These are phyloP conservation scores for Drosophila nr. perissopoda DNA, from an alignment of 2,888 invertebrate genomes.

Conservation along the genomic window DNA sequence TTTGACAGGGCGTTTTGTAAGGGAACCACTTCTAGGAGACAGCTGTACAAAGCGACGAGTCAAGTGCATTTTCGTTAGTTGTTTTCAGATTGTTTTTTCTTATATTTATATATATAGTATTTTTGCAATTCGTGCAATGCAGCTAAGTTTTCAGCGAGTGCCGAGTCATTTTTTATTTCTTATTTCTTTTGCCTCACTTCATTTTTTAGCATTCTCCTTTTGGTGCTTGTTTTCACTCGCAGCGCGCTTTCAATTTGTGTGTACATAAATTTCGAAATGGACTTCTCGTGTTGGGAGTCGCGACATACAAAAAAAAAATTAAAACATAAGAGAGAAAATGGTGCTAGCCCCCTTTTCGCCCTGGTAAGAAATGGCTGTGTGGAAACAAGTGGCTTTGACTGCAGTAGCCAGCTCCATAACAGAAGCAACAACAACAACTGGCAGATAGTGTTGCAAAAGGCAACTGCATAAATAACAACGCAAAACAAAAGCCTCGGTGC, in stretches of 20 bases:
- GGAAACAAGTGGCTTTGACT: conserved; percentile 62
- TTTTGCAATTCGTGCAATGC: conserved; percentile 62
- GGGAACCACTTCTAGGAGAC: conserved; percentile 17
- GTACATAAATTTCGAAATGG: conserved; percentile 80
- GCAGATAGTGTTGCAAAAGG: conserved; percentile 55
- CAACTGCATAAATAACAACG: conserved; percentile 70
- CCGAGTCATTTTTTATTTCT: conserved; percentile 16
- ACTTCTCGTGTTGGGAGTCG: conserved; percentile 72
- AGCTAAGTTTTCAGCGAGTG: conserved; percentile 39
- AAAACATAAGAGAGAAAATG: conserved; percentile 38
- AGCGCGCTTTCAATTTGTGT: conserved; percentile 73
- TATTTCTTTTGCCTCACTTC: conserved; percentile 15
- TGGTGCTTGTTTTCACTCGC: conserved; percentile 38
- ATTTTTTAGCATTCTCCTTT: conserved; percentile 18
- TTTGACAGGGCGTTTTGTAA: conserved; percentile 47
- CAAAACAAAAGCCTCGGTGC: conserved; percentile 48
- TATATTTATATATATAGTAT: conserved; percentile 15
- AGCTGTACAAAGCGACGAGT: conserved; percentile 26
- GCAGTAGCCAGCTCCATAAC: conserved; percentile 25
- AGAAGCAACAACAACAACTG: conserved; percentile 26
- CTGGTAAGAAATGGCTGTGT: conserved; percentile 51
- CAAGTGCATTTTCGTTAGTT: conserved; percentile 51
- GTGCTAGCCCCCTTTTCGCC: conserved; percentile 2
- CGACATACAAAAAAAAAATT: conserved; percentile 38
- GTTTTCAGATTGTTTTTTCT: conserved; percentile 21